A percentile compares a stretch with the other conserved stretches of the same genome.
phyloP scores from a whole-genome alignment of 2,113 vertebrate genomes.

The Alosa alosa region DNA sequence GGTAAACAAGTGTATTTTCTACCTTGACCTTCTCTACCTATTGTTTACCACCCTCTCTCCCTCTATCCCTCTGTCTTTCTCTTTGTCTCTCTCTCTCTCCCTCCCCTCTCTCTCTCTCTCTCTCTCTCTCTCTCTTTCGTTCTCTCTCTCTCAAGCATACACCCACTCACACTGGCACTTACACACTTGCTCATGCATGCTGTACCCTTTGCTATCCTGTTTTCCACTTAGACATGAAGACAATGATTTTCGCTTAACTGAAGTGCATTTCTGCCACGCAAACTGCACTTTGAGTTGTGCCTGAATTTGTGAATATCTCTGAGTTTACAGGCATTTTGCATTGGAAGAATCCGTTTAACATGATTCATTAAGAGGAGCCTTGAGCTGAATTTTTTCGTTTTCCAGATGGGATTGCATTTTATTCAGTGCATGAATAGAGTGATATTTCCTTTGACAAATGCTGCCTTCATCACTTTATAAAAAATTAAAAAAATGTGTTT shows the following conservation, averaged over 20 bases:
- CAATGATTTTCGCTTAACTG: not conserved
- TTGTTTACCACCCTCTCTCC: not conserved
- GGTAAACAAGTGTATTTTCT: slow-evolving; percentile 28
- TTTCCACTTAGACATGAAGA: not conserved
- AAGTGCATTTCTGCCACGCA: not conserved
- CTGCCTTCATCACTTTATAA: not conserved
- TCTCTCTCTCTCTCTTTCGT: slow-evolving; percentile 2
- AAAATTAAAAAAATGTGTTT: not conserved
- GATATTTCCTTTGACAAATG: not conserved
- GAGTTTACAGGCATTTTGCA: not conserved
- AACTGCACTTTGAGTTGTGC: not conserved
- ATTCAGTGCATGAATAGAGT: not conserved
- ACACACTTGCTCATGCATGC: not conserved
- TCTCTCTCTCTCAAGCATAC: not conserved
- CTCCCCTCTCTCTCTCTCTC: slow-evolving; percentile 20
- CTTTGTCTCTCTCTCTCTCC: slow-evolving; percentile 7
- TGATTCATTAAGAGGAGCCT: not conserved
- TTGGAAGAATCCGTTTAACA: not conserved
- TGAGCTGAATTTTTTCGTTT: not conserved
- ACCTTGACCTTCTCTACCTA: not conserved
- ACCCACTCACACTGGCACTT: not conserved
- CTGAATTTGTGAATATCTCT: not conserved
- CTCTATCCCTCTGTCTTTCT: not conserved
- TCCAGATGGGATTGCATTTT: not conserved
- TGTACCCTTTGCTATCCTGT: not conserved